Base-by-base conservation (phyloP, 2,888 invertebrate genomes). In the Ichneumoninae sp. region DNA sequence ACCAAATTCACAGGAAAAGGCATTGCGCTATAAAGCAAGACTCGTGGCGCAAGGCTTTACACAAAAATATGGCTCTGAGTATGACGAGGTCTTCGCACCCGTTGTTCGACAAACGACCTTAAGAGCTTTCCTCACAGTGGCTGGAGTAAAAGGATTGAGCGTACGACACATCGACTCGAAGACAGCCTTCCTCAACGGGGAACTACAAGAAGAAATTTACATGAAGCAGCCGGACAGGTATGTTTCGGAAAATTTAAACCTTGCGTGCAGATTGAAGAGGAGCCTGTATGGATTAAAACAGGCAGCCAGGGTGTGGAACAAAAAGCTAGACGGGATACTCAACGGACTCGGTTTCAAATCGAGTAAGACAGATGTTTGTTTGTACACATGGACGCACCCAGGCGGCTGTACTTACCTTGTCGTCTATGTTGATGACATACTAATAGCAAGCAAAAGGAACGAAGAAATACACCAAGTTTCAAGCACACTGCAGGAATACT, bases 161-260 rank as follows among this genome's bases (percentile, higher is more conserved):
- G 70, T 88, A 22, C 65, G 77, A 40, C 87, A 88, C 69, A 77
- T 85, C 1, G 89, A 90, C 76, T 89, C 88, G 1, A 87, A 88
- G 80, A 89, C 89, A 50, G 90, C 90, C 1, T 91, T 90, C 60
- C 70, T 90, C 0, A 88, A 90, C 78, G 89, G 89, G 0, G 79
- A 87, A 30, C 50, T 89, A 30, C 44, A 86, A 22, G 88, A 89
- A 77, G 80, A 76, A 33, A 71, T 88, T 10, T 89, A 75, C 47
- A 89, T 88, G 87, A 83, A 77, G 68, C 85, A 82, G 69, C 88
- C 89, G 76, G 69, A 85, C 33, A 85, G 87, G 63, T 86, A 84
- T 75, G 77, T 60, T 36, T 60, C 66, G 3, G 50, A 81, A 47
- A 69, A 65, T 44, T 57, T 70, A 16, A 60, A 26, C 40, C 54